A percentile compares a stretch with the other conserved stretches of the same genome.
Evolutionary conservation across 2,113 vertebrate species (phyloP).

Genomic region (Labeo catla): DNA sequence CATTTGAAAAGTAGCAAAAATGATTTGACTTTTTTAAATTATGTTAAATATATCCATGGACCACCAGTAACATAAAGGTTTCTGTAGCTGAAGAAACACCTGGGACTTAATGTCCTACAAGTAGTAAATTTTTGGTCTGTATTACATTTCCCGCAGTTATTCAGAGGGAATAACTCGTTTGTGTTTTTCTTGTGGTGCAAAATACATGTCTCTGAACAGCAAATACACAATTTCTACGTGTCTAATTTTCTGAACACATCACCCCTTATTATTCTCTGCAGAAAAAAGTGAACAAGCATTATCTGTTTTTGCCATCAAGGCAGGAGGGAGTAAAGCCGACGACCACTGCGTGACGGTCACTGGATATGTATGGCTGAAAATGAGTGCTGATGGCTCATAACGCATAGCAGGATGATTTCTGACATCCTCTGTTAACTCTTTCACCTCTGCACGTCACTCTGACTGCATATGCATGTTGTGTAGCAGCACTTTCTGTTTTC

Average conservation of each 20-base stretch:
- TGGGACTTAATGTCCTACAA: too few species aligned
- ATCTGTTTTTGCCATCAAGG: slow-evolving; percentile 66
- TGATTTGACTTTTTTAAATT: too few species aligned
- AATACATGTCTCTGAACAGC: too few species aligned
- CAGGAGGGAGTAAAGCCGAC: slow-evolving; percentile 59
- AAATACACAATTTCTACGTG: too few species aligned
- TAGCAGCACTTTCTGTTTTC: neutral
- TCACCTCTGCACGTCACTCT: neutral
- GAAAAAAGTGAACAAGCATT: slow-evolving; percentile 67
- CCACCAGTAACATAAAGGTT: too few species aligned
- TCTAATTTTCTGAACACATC: too few species aligned
- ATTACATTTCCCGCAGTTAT: too few species aligned
- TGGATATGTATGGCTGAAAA: slow-evolving; percentile 62
- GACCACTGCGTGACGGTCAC: slow-evolving; percentile 57
- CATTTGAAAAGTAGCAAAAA: too few species aligned
- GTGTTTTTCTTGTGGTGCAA: neutral
- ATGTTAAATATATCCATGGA: too few species aligned
- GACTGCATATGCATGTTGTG: neutral
- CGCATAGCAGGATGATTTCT: slow-evolving; percentile 43
- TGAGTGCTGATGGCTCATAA: slow-evolving; percentile 62
- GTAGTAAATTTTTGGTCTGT: too few species aligned
- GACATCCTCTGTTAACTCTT: slow-evolving; percentile 24
- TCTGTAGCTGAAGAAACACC: too few species aligned
- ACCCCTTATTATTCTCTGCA: neutral
- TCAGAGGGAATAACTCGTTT: too few species aligned